Evolutionary conservation across 2,113 vertebrate genomes (phyloP).

Genomic region (Astatotilapia flaviijosephi): DNA sequence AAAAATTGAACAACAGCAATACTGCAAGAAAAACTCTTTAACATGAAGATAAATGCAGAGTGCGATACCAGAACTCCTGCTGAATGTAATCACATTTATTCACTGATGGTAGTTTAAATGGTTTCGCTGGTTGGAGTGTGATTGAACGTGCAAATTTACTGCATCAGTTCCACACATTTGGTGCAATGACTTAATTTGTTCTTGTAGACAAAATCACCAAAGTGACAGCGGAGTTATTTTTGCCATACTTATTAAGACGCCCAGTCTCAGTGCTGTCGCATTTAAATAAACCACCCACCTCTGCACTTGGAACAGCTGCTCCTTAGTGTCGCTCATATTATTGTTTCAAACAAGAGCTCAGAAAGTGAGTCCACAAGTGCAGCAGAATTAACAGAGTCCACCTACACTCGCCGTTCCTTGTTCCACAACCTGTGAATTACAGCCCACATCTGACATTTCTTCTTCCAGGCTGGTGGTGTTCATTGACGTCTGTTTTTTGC

Average conservation of each 20-base stretch:
- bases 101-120: not conserved
- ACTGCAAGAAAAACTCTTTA: not conserved
- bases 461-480: not conserved
- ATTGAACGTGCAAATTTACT: not conserved
- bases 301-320: not conserved
- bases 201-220: not conserved
- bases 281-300: not conserved
- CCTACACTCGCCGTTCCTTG: not conserved
- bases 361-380: not conserved
- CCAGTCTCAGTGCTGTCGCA: not conserved
- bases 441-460: not conserved
- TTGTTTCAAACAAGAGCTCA: not conserved
- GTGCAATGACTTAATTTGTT: not conserved
- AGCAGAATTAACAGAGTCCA: not conserved
- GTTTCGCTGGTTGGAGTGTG: not conserved
- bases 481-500: not conserved
- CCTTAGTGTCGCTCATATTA: not conserved
- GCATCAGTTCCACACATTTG: not conserved
- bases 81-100: not conserved
- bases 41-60: not conserved
- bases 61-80: not conserved
- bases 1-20: fast-evolving
- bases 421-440: not conserved
- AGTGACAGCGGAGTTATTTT: not conserved
- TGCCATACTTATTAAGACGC: not conserved